phyloP scores from a whole-genome alignment of 2,113 vertebrate species.

The Pholis gunnellus region DNA sequence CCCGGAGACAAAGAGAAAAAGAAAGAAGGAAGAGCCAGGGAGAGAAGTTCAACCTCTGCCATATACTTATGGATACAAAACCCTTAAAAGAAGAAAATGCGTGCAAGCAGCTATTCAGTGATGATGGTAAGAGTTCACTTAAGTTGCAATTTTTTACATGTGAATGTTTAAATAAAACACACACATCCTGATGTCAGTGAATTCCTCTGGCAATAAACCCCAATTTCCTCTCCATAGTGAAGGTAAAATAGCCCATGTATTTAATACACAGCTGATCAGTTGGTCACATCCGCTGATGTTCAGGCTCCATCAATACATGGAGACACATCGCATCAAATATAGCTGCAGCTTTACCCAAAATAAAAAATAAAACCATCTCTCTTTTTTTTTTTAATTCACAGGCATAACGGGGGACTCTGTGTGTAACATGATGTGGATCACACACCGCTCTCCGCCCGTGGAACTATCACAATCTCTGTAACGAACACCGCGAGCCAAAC shows the following conservation, averaged over 20 bases:
- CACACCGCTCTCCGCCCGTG: slow-evolving; percentile 55
- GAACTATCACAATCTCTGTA: slow-evolving; percentile 67
- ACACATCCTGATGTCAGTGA: slow-evolving; percentile 28
- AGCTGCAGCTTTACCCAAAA: slow-evolving; percentile 20
- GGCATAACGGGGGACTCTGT: background rate
- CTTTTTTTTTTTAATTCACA: slow-evolving; percentile 27
- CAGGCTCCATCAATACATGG: background rate
- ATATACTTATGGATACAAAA: background rate
- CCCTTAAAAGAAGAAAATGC: background rate
- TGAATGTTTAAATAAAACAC: background rate
- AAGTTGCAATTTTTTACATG: slow-evolving; percentile 11
- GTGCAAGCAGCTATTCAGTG: background rate
- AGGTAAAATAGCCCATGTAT: slow-evolving; percentile 18
- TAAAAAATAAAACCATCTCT: slow-evolving; percentile 24
- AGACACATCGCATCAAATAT: slow-evolving; percentile 9
- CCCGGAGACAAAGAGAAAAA: slow-evolving; percentile 15
- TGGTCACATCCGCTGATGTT: slow-evolving; percentile 20
- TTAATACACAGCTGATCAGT: slow-evolving; percentile 32
- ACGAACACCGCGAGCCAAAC: slow-evolving; percentile 68
- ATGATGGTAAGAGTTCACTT: slow-evolving; percentile 18
- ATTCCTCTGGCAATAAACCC: slow-evolving; percentile 29
- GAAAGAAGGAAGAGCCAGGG: background rate
- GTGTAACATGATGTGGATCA: slow-evolving; percentile 60
- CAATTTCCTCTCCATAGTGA: slow-evolving; percentile 24
- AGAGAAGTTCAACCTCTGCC: slow-evolving; percentile 20